Evolutionary conservation across 1,140 invertebrate genomes (phyloP).

Genomic region (honey bee (Apis mellifera)): Amel_HAv3.1 CM009943.2:133501-134000

Average conservation of each 20-base stretch:
- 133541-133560: not conserved
- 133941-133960: not conserved
- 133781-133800: conserved; percentile 15
- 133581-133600: not conserved
- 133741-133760: not conserved
- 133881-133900: not conserved
- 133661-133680: not conserved
- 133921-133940: not conserved
- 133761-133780: conserved; percentile 9
- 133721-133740: not conserved
- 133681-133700: not conserved
- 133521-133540: not conserved
- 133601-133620: no score
- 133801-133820: not conserved
- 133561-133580: no score
- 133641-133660: not conserved
- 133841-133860: not conserved
- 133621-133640: not conserved
- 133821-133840: not conserved
- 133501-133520: no score
- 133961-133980: not conserved
- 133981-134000: not conserved
- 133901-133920: not conserved
- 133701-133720: not conserved
- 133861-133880: not conserved